A percentile compares a stretch with the other conserved stretches of the same genome.
phyloP scores from a whole-genome alignment of 2,888 invertebrate species.

The Scelioninae gen. 2 region DNA sequence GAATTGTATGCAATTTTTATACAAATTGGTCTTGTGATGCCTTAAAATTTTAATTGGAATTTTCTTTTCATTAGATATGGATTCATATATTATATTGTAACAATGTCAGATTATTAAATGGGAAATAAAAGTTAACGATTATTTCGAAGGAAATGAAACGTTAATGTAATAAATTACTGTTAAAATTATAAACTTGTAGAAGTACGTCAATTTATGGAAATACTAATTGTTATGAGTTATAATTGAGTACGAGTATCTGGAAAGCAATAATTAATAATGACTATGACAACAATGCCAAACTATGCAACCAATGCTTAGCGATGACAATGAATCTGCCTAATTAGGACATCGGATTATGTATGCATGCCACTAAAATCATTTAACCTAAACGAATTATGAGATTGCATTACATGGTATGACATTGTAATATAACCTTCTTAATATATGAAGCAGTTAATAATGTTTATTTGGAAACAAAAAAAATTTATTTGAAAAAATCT shows the following conservation, averaged over 20 bases:
- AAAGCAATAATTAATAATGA: slow-evolving; percentile 54
- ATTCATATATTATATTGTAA: too few species aligned
- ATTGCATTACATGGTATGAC: slow-evolving; percentile 26
- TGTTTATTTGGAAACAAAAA: too few species aligned
- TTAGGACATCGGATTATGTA: slow-evolving; percentile 50
- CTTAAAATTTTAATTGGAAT: too few species aligned
- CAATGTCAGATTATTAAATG: too few species aligned
- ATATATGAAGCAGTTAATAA: too few species aligned
- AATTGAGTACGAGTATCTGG: slow-evolving; percentile 31
- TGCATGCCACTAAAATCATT: slow-evolving; percentile 46
- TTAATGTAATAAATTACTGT: neutral
- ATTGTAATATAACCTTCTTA: slow-evolving; percentile 11
- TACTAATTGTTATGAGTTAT: slow-evolving; percentile 32
- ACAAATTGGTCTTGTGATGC: too few species aligned
- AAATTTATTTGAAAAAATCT: too few species aligned
- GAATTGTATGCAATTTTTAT: too few species aligned
- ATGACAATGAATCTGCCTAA: slow-evolving; percentile 52
- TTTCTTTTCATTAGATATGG: too few species aligned
- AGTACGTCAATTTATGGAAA: slow-evolving; percentile 13
- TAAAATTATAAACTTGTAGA: neutral
- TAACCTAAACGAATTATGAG: slow-evolving; percentile 46
- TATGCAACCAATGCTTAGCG: slow-evolving; percentile 37
- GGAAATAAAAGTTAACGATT: neutral
- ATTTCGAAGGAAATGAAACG: neutral
- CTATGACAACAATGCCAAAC: slow-evolving; percentile 46